These are phyloP conservation scores for Drosophila auraria DNA, from an alignment of 1,140 invertebrate genomes.

Conservation along the genomic window DNA sequence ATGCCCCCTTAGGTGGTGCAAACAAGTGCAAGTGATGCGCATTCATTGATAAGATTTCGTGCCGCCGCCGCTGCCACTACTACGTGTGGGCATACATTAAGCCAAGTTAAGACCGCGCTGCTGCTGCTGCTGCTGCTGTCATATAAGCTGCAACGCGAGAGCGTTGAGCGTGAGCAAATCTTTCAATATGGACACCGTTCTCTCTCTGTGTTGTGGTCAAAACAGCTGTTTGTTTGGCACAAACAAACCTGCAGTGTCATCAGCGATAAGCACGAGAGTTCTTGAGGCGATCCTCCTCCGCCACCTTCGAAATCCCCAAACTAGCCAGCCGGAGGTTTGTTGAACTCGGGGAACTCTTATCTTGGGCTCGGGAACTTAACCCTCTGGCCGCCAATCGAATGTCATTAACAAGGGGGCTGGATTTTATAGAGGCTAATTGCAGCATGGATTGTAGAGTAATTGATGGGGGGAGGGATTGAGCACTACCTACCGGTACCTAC, in stretches of 20 bases:
- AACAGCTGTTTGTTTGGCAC: constrained; percentile 35
- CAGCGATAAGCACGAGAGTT: constrained; percentile 32
- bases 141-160: constrained; percentile 59
- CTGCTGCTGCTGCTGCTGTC: constrained; percentile 30
- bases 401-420: constrained; percentile 38
- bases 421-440: constrained; percentile 32
- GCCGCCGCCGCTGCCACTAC: constrained; percentile 34
- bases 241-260: constrained; percentile 31
- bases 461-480: constrained; percentile 4
- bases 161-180: constrained; percentile 69
- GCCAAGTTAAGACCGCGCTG: constrained; percentile 40
- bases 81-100: constrained; percentile 78
- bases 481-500: background rate
- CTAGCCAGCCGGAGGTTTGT: constrained; percentile 34
- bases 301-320: constrained; percentile 11
- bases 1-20: constrained; percentile 51
- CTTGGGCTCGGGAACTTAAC: constrained; percentile 45
- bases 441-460: constrained; percentile 11
- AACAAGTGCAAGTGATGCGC: constrained; percentile 83
- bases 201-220: constrained; percentile 39
- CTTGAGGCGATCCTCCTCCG: constrained; percentile 19
- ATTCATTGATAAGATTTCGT: constrained; percentile 83
- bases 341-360: constrained; percentile 40
- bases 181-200: constrained; percentile 50
- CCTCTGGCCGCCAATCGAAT: constrained; percentile 29